A percentile compares a stretch with the other conserved stretches of the same genome.
Evolutionary conservation across 2,113 vertebrate species (phyloP).

Genomic region (Merops nubicus): DNA sequence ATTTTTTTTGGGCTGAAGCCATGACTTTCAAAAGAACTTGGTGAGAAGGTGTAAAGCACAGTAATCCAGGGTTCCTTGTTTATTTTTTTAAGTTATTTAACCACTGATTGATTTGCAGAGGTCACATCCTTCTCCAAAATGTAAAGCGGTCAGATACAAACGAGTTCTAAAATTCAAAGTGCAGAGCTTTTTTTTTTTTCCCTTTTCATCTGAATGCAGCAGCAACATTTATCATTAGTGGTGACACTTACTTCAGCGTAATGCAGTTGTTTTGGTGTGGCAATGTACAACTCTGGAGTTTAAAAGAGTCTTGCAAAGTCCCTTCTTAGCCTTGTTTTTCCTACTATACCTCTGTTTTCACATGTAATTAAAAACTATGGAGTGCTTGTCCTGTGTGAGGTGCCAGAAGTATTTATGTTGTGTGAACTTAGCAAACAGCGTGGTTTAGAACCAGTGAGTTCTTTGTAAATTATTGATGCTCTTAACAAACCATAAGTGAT

Average conservation of each 20-base stretch:
- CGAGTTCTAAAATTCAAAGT: background rate
- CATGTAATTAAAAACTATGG: background rate
- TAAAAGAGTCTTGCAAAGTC: background rate
- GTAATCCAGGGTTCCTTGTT: background rate
- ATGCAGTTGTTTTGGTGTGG: background rate
- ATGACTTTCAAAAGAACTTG: constrained; percentile 27
- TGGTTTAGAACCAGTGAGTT: background rate
- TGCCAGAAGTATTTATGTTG: background rate
- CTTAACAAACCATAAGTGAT: background rate
- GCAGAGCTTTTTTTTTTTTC: background rate
- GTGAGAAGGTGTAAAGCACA: background rate
- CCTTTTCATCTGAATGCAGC: background rate
- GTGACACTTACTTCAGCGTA: background rate
- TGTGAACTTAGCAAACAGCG: background rate
- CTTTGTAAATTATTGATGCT: background rate
- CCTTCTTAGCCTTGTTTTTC: background rate
- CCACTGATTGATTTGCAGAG: background rate
- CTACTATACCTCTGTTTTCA: background rate
- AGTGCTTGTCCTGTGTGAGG: background rate
- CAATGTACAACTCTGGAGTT: background rate
- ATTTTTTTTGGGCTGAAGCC: background rate
- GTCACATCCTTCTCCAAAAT: background rate
- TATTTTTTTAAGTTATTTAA: background rate
- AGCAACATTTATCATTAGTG: background rate
- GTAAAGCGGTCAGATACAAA: background rate